Evolutionary conservation across 1,140 invertebrate genomes (phyloP), one percentile per base, ranked within the genome.

Genomic region (Lepidotrigona ventralis): DNA sequence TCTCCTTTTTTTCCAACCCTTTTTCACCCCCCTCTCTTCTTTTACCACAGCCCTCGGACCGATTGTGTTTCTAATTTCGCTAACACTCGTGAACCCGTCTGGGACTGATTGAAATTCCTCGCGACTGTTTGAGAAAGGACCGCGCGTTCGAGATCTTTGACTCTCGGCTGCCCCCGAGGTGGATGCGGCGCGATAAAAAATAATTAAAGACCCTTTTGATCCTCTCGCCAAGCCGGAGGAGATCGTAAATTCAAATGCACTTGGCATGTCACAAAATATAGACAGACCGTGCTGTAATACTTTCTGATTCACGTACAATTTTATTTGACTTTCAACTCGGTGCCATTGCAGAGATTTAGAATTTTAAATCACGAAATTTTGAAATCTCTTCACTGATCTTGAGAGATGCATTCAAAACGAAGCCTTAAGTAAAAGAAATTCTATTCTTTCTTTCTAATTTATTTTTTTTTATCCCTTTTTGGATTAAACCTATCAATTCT

Each of bases 61-160:
- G 78, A 87, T 87, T 46, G 68, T 82, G 74, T 82, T 77, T 78
- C 81, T 77, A 82, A 82, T 82, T 82, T 82, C 74, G 81, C 74
- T 76, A 58, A 82, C 74, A 77, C 64, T 69, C 73, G 64, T 68
- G 73, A 82, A 76, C 74, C 39, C 81, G 54, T 77, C 39, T 21
- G 51, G n/a, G 26, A 54, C 63, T 82, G 74, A 82, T 77, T 78
- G 81, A 82, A 82, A 82, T 77, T 77, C 74, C 74, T 29, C 26
- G 58, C 76, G 69, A 83, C 71, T 70, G 76, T 53, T 83, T 58
- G 23, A 68, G 56, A 12, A 46, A 60, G 66, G 33, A 64, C 56
- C 58, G 33, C 58, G 33, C 21, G 73, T 46, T 76, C 56, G 58
- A 63, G 73, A 76, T 76, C n/a, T 76, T 56, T 46, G 73, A 71